Evolutionary conservation across 2,113 vertebrate species (phyloP).

Genomic region (Argyrosomus japonicus): DNA sequence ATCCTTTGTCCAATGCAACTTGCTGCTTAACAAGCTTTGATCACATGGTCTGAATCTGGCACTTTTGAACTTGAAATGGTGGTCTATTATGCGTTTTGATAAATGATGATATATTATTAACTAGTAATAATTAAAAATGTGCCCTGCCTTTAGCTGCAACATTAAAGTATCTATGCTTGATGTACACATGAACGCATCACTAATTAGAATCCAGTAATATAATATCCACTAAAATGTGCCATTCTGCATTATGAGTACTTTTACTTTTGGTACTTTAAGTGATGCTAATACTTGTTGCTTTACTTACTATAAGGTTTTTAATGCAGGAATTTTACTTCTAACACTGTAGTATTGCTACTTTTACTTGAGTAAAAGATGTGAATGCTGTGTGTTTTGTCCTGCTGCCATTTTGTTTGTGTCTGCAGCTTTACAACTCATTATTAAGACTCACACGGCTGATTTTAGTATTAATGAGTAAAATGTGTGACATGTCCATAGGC

Average conservation of each 20-base stretch:
- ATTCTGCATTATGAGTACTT: not conserved
- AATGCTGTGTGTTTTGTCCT: not conserved
- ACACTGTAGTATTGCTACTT: not conserved
- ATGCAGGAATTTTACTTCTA: not conserved
- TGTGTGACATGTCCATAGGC: constrained; percentile 32
- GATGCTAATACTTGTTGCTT: not conserved
- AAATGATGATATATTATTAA: no score
- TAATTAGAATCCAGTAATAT: not conserved
- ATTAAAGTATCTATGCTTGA: not conserved
- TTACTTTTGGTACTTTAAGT: not conserved
- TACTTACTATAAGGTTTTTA: not conserved
- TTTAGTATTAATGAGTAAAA: constrained; percentile 1
- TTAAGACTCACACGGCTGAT: constrained; percentile 27
- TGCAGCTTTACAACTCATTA: not conserved
- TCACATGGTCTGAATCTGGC: no score
- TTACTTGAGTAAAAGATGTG: not conserved
- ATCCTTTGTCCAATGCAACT: no score
- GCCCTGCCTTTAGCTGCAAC: not conserved
- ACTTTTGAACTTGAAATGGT: no score
- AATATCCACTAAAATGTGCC: not conserved
- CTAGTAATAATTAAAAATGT: no score
- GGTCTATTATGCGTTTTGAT: not conserved
- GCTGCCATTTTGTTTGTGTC: not conserved
- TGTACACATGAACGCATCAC: not conserved
- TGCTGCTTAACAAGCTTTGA: no score